Evolutionary conservation across 1,140 invertebrate species (phyloP), one percentile per base, ranked within the genome.

Genomic region (Notospermus geniculatus): DNA sequence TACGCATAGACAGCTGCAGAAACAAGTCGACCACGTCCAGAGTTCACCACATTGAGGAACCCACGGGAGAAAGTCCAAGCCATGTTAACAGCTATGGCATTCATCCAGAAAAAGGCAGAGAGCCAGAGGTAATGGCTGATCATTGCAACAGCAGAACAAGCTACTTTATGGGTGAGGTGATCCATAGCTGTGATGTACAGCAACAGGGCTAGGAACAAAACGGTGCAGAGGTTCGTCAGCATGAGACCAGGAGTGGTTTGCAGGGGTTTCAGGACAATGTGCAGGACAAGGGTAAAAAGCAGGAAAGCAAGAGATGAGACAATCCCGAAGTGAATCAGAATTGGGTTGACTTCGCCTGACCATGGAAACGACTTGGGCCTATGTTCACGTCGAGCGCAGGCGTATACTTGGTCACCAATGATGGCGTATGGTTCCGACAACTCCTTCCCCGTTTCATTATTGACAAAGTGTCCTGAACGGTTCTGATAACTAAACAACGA

Each of bases 21-120:
- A 19, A 22, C 13, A 28, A 23, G 23, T 28, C 15, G 2, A 17
- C 39, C 11, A 43, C 19, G n/a, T 22, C 2, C 13, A 13, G 9
- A 2, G 41, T 11, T 25, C 30, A 29, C 17, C 11, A 39, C 32
- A 28, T 56, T 56, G 22, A 64, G 56, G 19, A 73, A 53, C 56
- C 29, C 36, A 30, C 63, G 55, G 19, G 60, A 22, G 7, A 62
- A 45, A n/a, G 64, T 28, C 0, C 67, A 43, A 2, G 57, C 41
- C 45, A 74, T 66, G 57, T 83, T 74, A 5, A 73, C 45, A n/a
- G 92, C 93, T 91, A 95, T 94, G 46, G 91, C 91, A 82, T 92
- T 94, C 62, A 95, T 88, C 93, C 93, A 96, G 80, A 93, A 93
- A 85, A 95, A 95, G 50, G 92, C 90, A 29, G 91, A 87, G 74